A percentile compares a stretch with the other conserved stretches of the same genome.
Conservation (phyloP, 2,888 invertebrate genomes). For the Brenthis daphne region DNA sequence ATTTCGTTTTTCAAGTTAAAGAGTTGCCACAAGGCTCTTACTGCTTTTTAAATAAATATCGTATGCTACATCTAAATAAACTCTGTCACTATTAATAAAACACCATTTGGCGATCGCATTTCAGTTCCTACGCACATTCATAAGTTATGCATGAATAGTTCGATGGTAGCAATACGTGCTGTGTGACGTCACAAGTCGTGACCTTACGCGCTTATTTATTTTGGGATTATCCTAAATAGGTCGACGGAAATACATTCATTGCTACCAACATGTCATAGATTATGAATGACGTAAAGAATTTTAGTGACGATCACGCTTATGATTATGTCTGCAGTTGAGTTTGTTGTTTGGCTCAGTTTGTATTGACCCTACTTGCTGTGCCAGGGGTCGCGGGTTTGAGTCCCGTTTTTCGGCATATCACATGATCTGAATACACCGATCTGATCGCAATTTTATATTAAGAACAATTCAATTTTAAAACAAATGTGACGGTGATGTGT, state of each 20-base stretch:
- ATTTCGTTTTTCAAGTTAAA: too few species aligned
- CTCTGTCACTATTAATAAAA: slow-evolving; percentile 6
- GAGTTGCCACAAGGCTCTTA: too few species aligned
- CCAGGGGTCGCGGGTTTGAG: too few species aligned
- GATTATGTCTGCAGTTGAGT: neutral
- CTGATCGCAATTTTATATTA: too few species aligned
- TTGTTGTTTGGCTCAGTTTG: too few species aligned
- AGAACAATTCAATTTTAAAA: too few species aligned
- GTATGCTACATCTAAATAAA: too few species aligned
- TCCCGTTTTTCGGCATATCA: too few species aligned
- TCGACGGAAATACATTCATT: slow-evolving; percentile 25
- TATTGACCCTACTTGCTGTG: too few species aligned
- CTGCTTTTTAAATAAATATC: too few species aligned
- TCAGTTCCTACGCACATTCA: slow-evolving; percentile 7
- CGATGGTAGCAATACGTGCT: neutral
- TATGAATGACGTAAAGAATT: slow-evolving; percentile 11
- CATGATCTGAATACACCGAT: too few species aligned
- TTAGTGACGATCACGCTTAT: neutral
- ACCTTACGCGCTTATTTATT: slow-evolving; percentile 33
- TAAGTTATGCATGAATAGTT: slow-evolving; percentile 17
- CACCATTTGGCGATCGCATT: neutral
- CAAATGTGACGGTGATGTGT: too few species aligned
- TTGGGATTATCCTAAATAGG: slow-evolving; percentile 25
- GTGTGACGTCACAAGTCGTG: slow-evolving; percentile 26
- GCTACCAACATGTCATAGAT: slow-evolving; percentile 10